Conservation (phyloP, 2,797 vertebrate genomes). For the Bufotes viridis region DNA sequence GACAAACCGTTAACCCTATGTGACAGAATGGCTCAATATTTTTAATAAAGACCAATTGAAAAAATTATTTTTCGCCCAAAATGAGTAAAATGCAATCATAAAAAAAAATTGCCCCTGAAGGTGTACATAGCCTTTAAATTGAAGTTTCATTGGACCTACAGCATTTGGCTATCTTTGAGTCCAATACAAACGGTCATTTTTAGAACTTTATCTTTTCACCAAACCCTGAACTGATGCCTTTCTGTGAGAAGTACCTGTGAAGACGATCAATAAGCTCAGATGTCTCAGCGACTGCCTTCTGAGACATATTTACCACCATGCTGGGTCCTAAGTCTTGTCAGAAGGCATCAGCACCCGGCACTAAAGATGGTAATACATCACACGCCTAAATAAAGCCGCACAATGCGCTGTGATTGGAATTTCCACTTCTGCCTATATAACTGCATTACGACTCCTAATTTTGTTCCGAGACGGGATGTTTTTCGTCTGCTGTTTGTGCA, state of each 20-base stretch:
- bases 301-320: conserved; percentile 32
- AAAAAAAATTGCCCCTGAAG: no score
- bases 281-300: neutral
- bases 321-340: conserved; percentile 16
- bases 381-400: neutral
- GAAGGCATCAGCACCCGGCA: neutral
- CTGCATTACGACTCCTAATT: conserved; percentile 17
- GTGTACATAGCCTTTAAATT: no score
- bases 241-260: neutral
- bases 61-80: no score
- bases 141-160: neutral
- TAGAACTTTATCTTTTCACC: neutral
- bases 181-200: neutral
- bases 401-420: conserved; percentile 6
- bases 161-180: neutral
- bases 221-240: neutral
- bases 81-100: no score
- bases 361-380: conserved; percentile 10
- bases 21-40: no score
- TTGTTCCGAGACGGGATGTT: conserved; percentile 6
- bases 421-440: conserved; percentile 25
- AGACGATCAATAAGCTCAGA: conserved; percentile 13
- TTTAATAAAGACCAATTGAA: no score
- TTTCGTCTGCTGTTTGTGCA: conserved; percentile 5
- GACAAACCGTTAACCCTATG: no score